Evolutionary conservation across 2,113 vertebrate species (phyloP).

Genomic region (Epinephelus cyanopodus): DNA sequence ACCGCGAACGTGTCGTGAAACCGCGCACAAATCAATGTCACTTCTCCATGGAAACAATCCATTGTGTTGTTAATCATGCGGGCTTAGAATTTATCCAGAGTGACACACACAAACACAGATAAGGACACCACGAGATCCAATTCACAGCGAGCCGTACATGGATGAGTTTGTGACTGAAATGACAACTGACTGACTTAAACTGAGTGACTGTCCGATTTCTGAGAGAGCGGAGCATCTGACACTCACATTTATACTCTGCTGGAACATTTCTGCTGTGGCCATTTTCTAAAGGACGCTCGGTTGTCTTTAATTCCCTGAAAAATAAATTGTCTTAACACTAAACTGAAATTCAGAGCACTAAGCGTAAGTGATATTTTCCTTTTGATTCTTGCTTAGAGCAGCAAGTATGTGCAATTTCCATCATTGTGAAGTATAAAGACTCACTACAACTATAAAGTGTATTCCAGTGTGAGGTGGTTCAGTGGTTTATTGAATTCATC

Average conservation of each 20-base stretch:
- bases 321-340: not conserved
- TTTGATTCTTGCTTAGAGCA: not conserved
- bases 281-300: not conserved
- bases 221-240: not conserved
- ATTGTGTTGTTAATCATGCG: slow-evolving; percentile 24
- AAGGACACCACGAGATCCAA: slow-evolving; percentile 14
- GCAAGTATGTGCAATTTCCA: not conserved
- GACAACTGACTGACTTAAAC: not conserved
- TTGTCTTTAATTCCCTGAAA: not conserved
- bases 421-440: slow-evolving; percentile 14
- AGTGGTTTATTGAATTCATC: not conserved
- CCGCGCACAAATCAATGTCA: slow-evolving; percentile 21
- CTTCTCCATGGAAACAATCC: slow-evolving; percentile 21
- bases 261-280: not conserved
- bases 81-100: not conserved
- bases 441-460: not conserved
- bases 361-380: not conserved
- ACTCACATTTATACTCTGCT: not conserved
- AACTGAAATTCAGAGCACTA: not conserved
- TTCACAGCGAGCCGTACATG: not conserved
- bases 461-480: not conserved
- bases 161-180: not conserved
- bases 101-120: slow-evolving; percentile 11
- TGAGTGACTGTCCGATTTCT: not conserved
- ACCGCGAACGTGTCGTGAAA: slow-evolving; percentile 20